A percentile compares a stretch with the other conserved stretches of the same genome.
These are phyloP conservation scores for Aptenodytes patagonicus DNA, from an alignment of 2,113 vertebrate genomes.

Conservation along the genomic window DNA sequence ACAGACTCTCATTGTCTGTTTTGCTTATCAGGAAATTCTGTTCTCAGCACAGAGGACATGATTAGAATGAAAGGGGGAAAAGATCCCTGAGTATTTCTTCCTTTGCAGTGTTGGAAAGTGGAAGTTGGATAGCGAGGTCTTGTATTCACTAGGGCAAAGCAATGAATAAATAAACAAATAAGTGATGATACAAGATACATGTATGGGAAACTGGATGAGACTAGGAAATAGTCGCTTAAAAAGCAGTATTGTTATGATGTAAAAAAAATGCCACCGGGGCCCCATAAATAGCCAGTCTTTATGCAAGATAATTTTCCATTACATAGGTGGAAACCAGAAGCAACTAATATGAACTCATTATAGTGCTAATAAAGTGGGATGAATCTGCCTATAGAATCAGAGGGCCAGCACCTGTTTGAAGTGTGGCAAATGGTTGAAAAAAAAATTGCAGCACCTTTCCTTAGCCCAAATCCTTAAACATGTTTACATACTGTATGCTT, in stretches of 20 bases:
- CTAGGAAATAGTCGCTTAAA: not conserved
- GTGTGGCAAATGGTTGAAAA: not conserved
- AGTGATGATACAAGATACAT: not conserved
- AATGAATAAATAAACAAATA: not conserved
- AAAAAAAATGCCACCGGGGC: not conserved
- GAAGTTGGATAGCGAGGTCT: not conserved
- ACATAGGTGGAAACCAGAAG: not conserved
- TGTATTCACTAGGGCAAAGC: not conserved
- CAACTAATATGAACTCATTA: not conserved
- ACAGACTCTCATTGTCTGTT: not conserved
- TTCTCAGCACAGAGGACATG: not conserved
- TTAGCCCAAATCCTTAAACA: not conserved
- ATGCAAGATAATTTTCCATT: not conserved
- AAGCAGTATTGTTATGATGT: not conserved
- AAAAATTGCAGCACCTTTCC: not conserved
- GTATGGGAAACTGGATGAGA: not conserved
- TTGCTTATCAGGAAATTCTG: not conserved
- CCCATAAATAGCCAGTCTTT: not conserved
- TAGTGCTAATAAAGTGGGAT: not conserved
- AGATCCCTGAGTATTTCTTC: not conserved
- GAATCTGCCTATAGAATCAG: not conserved
- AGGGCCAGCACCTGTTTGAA: not conserved
- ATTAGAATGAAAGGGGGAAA: not conserved
- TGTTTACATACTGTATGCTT: not conserved
- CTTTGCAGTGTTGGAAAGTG: not conserved